These are phyloP conservation scores for Poeciliopsis turrubarensis DNA, from an alignment of 2,113 vertebrate species.

Conservation along the genomic window DNA sequence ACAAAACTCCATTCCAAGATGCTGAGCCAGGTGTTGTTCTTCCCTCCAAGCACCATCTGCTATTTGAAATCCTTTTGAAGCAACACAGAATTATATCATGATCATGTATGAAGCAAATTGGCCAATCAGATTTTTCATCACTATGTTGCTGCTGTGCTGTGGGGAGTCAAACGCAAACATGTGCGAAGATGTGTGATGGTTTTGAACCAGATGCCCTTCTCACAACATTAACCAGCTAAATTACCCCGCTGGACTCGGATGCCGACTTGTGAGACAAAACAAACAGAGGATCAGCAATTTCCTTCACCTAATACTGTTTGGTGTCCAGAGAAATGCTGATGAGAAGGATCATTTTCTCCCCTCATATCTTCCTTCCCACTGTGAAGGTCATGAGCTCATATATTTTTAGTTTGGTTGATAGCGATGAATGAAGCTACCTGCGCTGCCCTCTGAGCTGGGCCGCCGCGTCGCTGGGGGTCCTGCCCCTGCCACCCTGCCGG, in stretches of 20 bases:
- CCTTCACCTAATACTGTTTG: constrained; percentile 51
- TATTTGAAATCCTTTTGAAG: constrained; percentile 11
- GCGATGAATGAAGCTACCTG: constrained; percentile 72
- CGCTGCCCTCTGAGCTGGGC: constrained; percentile 50
- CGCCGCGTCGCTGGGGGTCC: constrained; percentile 41
- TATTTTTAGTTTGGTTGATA: constrained; percentile 71
- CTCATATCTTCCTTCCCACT: constrained; percentile 42
- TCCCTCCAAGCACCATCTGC: background rate
- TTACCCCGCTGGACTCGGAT: constrained; percentile 46
- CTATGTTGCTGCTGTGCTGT: constrained; percentile 27
- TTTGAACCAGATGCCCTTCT: constrained; percentile 73
- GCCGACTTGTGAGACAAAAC: constrained; percentile 65
- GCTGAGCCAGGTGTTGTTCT: background rate
- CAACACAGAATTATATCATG: constrained; percentile 52
- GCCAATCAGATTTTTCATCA: constrained; percentile 34
- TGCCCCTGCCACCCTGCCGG: constrained; percentile 54
- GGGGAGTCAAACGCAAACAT: constrained; percentile 40
- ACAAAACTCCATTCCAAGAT: background rate
- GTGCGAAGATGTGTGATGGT: constrained; percentile 49
- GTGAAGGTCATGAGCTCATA: constrained; percentile 76
- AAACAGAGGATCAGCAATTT: constrained; percentile 70
- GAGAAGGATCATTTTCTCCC: constrained; percentile 57
- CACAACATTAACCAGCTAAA: constrained; percentile 77
- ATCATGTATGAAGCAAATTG: constrained; percentile 32
- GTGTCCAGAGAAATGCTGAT: constrained; percentile 71